Evolutionary conservation across 1,140 invertebrate genomes (phyloP).

Genomic region (Apis dorsata): DNA sequence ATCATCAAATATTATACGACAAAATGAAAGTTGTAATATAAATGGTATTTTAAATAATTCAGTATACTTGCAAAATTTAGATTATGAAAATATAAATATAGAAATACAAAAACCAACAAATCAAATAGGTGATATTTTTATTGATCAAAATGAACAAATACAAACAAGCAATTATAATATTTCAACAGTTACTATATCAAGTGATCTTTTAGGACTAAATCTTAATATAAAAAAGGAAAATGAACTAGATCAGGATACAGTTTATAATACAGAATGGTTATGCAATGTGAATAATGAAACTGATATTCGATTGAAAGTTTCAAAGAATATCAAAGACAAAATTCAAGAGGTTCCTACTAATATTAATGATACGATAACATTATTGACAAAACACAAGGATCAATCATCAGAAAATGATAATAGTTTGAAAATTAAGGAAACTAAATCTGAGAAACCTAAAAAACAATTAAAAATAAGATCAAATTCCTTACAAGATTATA

Average conservation of each 20-base stretch:
- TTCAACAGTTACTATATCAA: slow-evolving; percentile 57
- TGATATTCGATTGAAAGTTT: slow-evolving; percentile 45
- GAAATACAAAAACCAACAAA: slow-evolving; percentile 57
- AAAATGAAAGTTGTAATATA: slow-evolving; percentile 45
- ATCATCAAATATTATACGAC: slow-evolving; percentile 46
- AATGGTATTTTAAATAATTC: slow-evolving; percentile 49
- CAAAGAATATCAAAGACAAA: slow-evolving; percentile 49
- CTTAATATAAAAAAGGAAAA: slow-evolving; percentile 65
- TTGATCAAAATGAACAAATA: slow-evolving; percentile 53
- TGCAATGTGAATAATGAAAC: slow-evolving; percentile 51
- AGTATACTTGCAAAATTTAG: slow-evolving; percentile 52
- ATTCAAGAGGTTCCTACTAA: slow-evolving; percentile 43
- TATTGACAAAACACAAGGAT: slow-evolving; percentile 31
- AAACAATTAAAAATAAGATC: slow-evolving; percentile 45
- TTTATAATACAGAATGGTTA: slow-evolving; percentile 63
- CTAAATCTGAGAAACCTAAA: slow-evolving; percentile 42
- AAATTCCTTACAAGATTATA: slow-evolving; percentile 45
- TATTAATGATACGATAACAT: slow-evolving; percentile 30
- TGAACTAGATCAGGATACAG: slow-evolving; percentile 37
- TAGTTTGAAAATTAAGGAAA: slow-evolving; percentile 31
- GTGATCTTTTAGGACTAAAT: slow-evolving; percentile 59
- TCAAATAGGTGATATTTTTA: slow-evolving; percentile 50
- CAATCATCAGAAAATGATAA: slow-evolving; percentile 24
- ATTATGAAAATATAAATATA: slow-evolving; percentile 60
- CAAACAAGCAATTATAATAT: slow-evolving; percentile 58